These are phyloP conservation scores for Drosophila parthenogenetica DNA, from an alignment of 2,888 invertebrate genomes.

Conservation along the genomic window DNA sequence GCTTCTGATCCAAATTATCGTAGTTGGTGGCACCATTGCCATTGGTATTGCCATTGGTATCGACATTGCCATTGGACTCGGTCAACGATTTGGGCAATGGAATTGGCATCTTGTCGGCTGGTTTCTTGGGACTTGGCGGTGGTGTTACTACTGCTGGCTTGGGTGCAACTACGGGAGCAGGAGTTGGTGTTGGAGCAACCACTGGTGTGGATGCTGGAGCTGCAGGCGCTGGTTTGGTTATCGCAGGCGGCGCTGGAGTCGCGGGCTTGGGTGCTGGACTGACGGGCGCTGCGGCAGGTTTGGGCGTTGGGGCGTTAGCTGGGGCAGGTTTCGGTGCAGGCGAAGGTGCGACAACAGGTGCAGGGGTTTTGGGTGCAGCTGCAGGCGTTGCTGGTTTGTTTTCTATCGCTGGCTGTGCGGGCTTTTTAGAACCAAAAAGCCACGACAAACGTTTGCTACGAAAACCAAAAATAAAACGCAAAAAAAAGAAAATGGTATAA, in stretches of 20 bases:
- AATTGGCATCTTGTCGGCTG: conserved; percentile 68
- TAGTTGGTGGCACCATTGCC: conserved; percentile 56
- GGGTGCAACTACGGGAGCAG: conserved; percentile 31
- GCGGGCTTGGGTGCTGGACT: conserved; percentile 66
- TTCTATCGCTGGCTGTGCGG: conserved; percentile 76
- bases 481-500: conserved; percentile 52
- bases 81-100: conserved; percentile 59
- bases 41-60: conserved; percentile 42
- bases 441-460: conserved; percentile 85
- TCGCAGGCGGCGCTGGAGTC: conserved; percentile 27
- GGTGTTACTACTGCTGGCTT: conserved; percentile 37
- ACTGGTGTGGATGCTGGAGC: conserved; percentile 46
- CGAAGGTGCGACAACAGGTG: conserved; percentile 20
- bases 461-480: conserved; percentile 50
- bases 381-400: conserved; percentile 57
- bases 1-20: conserved; percentile 71
- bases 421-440: conserved; percentile 83
- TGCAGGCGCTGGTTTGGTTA: conserved; percentile 34
- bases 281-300: conserved; percentile 51
- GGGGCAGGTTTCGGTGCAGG: conserved; percentile 28
- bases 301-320: conserved; percentile 38
- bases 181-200: conserved; percentile 32
- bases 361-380: conserved; percentile 19
- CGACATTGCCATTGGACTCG: conserved; percentile 43
- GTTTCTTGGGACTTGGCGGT: conserved; percentile 24